A percentile compares a stretch with the other conserved stretches of the same genome.
phyloP scores from a whole-genome alignment of 2,797 vertebrate genomes.

The Florisuga fusca region DNA sequence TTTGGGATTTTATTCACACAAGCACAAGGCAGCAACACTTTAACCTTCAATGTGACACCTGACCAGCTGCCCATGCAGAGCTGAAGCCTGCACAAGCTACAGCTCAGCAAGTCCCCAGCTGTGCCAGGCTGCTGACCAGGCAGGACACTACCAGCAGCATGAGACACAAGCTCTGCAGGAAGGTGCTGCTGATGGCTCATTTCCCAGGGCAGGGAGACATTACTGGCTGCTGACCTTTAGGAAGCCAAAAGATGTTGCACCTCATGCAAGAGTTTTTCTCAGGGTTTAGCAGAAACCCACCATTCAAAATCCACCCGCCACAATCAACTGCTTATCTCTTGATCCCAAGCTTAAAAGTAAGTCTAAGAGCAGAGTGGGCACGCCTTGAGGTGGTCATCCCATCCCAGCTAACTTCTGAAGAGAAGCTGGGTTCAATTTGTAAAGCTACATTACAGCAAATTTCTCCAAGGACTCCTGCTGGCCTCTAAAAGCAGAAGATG shows the following conservation, averaged over 20 bases:
- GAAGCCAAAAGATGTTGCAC: background rate
- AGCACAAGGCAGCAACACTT: background rate
- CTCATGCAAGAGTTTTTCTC: background rate
- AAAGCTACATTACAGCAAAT: background rate
- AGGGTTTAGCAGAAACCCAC: background rate
- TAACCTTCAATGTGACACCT: background rate
- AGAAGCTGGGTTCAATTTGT: background rate
- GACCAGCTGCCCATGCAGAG: background rate
- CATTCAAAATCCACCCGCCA: background rate
- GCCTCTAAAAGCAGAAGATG: background rate
- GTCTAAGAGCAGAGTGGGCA: background rate
- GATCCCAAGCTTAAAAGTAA: background rate
- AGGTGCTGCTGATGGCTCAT: background rate
- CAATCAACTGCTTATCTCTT: background rate
- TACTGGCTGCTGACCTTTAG: background rate
- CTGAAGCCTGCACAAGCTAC: background rate
- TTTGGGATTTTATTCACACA: background rate
- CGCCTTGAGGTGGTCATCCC: background rate
- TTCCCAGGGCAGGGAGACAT: background rate
- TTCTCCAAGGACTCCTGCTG: background rate
- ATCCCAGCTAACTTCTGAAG: background rate
- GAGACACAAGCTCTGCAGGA: background rate
- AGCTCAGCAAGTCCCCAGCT: background rate
- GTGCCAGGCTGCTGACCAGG: rapidly evolving
- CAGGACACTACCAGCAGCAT: background rate